Evolutionary conservation across 2,888 invertebrate genomes (phyloP).

Genomic region (Drosophila testacea): DNA sequence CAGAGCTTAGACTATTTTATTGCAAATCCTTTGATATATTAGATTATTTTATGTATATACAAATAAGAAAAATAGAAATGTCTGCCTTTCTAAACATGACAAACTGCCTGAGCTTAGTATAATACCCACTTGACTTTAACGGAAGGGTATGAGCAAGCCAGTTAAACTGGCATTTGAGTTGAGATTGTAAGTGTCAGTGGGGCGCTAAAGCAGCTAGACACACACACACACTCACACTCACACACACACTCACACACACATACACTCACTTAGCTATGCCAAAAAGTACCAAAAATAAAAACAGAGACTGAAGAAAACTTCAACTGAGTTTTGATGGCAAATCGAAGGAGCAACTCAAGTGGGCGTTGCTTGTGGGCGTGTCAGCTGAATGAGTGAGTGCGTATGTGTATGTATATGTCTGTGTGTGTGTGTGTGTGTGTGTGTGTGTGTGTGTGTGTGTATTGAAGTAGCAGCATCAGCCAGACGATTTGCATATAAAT

Average conservation of each 20-base stretch:
- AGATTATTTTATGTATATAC: too few species aligned
- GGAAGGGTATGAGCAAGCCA: slow-evolving; percentile 21
- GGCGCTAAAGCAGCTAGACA: slow-evolving; percentile 23
- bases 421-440: slow-evolving; percentile 31
- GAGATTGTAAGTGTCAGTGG: slow-evolving; percentile 24
- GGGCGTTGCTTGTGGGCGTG: slow-evolving; percentile 39
- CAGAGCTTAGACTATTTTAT: too few species aligned
- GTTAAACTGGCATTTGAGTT: slow-evolving; percentile 10
- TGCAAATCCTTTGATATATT: too few species aligned
- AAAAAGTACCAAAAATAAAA: slow-evolving; percentile 43
- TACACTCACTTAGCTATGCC: slow-evolving; percentile 7
- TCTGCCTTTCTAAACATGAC: background rate
- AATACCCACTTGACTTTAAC: background rate
- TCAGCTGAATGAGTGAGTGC: slow-evolving; percentile 33
- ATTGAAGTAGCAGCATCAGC: slow-evolving; percentile 44
- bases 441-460: slow-evolving; percentile 23
- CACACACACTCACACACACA: slow-evolving; percentile 19
- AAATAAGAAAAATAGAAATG: background rate
- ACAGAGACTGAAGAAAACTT: slow-evolving; percentile 46
- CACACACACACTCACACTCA: slow-evolving; percentile 20
- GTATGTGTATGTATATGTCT: slow-evolving; percentile 24
- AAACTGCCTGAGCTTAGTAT: background rate
- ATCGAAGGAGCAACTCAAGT: slow-evolving; percentile 66
- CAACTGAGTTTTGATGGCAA: slow-evolving; percentile 67
- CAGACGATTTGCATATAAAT: slow-evolving; percentile 80